These are phyloP conservation scores for Pocillopora damicornis DNA, from an alignment of 64 coral and sea anemone species.

Conservation along the genomic window DNA sequence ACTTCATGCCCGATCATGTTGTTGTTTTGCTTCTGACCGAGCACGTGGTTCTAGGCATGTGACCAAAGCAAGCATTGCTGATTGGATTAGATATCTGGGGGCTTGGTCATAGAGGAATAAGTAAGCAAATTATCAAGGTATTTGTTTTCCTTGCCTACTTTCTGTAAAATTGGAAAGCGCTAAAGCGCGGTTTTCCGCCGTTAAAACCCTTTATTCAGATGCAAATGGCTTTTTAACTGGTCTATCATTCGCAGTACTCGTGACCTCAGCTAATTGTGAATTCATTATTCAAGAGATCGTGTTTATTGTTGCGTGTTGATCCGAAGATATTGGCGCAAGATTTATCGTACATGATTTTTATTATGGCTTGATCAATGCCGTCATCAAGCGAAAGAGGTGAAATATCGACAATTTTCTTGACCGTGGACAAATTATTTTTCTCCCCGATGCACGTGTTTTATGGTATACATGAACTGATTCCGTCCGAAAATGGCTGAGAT, in stretches of 20 bases:
- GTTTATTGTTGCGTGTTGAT: conserved; percentile 8
- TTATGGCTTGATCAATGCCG: conserved; percentile 47
- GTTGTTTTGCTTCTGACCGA: neutral
- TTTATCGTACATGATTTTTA: neutral
- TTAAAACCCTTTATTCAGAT: neutral
- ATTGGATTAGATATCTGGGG: conserved; percentile 9
- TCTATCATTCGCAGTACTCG: neutral
- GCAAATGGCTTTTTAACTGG: neutral
- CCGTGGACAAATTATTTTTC: conserved; percentile 18
- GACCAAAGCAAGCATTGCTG: neutral
- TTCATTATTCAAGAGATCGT: neutral
- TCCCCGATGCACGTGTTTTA: conserved; percentile 33
- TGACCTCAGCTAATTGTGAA: neutral
- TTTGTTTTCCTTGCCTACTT: neutral
- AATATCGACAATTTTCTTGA: neutral
- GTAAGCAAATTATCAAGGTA: conserved; percentile 1
- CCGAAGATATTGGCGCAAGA: conserved; percentile 13
- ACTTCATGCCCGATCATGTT: neutral
- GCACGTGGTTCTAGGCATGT: conserved; percentile 28
- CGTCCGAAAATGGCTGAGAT: conserved; percentile 46
- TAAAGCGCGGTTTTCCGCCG: neutral
- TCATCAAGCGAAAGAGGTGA: neutral
- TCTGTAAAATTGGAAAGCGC: neutral
- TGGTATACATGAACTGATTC: conserved; percentile 39
- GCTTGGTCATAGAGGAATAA: neutral